These are phyloP conservation scores for Drosophila picticornis DNA, from an alignment of 2,888 invertebrate species.

Conservation along the genomic window DNA sequence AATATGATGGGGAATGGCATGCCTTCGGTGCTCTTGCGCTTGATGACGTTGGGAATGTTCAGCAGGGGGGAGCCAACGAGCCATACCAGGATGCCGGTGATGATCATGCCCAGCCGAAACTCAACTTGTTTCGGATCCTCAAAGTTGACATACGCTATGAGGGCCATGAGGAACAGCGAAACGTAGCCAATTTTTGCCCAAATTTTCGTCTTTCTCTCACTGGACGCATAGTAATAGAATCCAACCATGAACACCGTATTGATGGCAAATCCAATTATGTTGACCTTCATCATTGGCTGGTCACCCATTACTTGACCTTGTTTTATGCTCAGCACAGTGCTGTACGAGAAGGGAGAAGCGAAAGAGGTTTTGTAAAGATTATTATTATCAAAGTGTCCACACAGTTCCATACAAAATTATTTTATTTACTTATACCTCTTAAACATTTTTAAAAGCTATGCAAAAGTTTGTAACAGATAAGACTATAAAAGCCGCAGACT, in stretches of 20 bases:
- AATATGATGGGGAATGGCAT: slow-evolving; percentile 95
- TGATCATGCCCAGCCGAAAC: slow-evolving; percentile 89
- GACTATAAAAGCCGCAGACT: neutral
- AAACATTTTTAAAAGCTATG: neutral
- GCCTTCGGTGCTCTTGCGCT: slow-evolving; percentile 92
- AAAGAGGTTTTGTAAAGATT: too few species aligned
- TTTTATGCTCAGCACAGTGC: slow-evolving; percentile 91
- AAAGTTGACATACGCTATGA: slow-evolving; percentile 88
- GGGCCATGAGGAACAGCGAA: slow-evolving; percentile 86
- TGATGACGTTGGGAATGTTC: slow-evolving; percentile 90
- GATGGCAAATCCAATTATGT: slow-evolving; percentile 90
- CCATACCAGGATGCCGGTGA: slow-evolving; percentile 87
- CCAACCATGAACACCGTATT: slow-evolving; percentile 89
- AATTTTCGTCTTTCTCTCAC: slow-evolving; percentile 86
- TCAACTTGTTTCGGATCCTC: slow-evolving; percentile 89
- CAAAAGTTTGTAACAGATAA: neutral
- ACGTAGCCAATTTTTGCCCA: slow-evolving; percentile 87
- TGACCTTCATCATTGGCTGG: slow-evolving; percentile 91
- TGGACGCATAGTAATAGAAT: slow-evolving; percentile 89
- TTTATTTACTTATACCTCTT: neutral
- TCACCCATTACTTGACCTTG: slow-evolving; percentile 91
- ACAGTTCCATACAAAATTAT: neutral
- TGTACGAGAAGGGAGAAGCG: slow-evolving; percentile 79
- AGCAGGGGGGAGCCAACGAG: slow-evolving; percentile 91
- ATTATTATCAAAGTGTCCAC: neutral